A percentile compares a stretch with the other conserved stretches of the same genome.
Conservation (phyloP, 35 echinoderm and acorn worm genomes). For the Strongylocentrotus purpuratus region DNA sequence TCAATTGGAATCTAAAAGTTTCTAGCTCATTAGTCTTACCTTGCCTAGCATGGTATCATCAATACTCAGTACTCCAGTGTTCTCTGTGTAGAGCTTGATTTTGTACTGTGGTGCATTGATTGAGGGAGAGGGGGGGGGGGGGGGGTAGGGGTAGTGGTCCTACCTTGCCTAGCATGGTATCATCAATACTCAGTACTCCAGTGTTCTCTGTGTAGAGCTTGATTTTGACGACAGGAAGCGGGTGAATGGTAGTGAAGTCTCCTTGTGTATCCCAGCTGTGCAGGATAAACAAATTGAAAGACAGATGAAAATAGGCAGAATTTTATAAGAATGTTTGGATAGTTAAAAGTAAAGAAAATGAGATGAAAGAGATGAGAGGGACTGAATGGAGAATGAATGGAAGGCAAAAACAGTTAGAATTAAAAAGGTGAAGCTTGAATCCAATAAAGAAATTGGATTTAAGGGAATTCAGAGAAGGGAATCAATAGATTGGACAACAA, state of each 20-base stretch:
- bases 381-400: too few relatives aligned
- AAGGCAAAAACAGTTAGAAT: background rate
- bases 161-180: conserved; percentile 98
- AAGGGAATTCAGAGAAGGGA: too few relatives aligned
- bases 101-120: too few relatives aligned
- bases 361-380: background rate
- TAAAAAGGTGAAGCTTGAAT: background rate
- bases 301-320: background rate
- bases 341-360: background rate
- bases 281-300: conserved; percentile 12
- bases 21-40: conserved; percentile 57
- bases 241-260: conserved; percentile 98
- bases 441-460: too few relatives aligned
- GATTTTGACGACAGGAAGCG: conserved; percentile 95
- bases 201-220: conserved; percentile 99
- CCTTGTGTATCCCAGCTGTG: conserved; percentile 98
- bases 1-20: too few relatives aligned
- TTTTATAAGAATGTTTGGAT: background rate
- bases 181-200: conserved; percentile 97
- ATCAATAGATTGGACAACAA: background rate
- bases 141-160: background rate
- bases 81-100: conserved; percentile 98
- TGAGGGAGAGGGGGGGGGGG: too few relatives aligned
- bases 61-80: conserved; percentile 97
- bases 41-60: conserved; percentile 98